Evolutionary conservation across 2,797 vertebrate genomes (phyloP), one percentile per base, ranked within the genome.

Genomic region (Poeciliopsis presidionis): DNA sequence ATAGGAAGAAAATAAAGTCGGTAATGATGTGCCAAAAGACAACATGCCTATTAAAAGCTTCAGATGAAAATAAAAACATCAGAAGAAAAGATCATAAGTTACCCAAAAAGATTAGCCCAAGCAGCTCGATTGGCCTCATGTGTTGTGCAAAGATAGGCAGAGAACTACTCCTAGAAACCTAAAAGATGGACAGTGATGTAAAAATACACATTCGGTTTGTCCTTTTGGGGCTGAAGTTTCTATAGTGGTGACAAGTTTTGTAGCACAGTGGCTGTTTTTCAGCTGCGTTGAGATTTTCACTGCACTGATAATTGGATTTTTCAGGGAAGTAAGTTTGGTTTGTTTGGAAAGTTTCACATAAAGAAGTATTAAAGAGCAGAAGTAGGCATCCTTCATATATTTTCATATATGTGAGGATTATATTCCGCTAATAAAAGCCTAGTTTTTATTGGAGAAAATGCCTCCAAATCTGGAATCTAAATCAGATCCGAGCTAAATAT

Each of bases 401-500:
- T 22, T 65, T 18, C 1, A 65, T 65, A 25, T 65, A 39, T 2
- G 14, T 67, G 11, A 39, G 61, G 18, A 65, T 39, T 65, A 65
- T 11, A 39, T 67, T 25, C 0, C 12, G 8, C 65, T 13, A 67
- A 41, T 41, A n/a, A 8, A 25, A 69, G 43, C 22, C 36, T 25
- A 43, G 4, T 43, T 43, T 69, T 9, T 22, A 16, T 33, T 33
- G 36, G 30, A 61, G 57, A 63, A 43, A 69, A 22, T 69, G 12
- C 20, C 63, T 67, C 11, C 20, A 67, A 67, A 69, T 69, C 36
- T 41, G 65, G 20, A 7, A 13, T 14, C 30, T 9, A 41, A 67
- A 41, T 67, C 22, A 11, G 4, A 67, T 0, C 25, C 72, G 63
- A 73, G 79, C 79, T 85, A 59, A 83, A 81, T 72, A 46, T 71